Conservation (phyloP, 2,888 invertebrate species). For the Cordilura impudica region DNA sequence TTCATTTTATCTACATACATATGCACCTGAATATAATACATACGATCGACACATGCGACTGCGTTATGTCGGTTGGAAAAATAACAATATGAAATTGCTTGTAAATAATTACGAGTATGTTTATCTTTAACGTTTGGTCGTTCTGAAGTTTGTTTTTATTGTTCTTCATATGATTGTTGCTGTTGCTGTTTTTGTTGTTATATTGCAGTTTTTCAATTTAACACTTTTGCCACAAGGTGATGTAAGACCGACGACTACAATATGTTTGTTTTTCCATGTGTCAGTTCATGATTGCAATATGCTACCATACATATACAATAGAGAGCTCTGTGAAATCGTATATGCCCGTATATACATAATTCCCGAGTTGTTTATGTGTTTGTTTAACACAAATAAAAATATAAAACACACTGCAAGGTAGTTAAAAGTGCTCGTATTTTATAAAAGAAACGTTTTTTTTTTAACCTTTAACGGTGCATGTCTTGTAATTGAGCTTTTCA, state of each 20-base stretch:
- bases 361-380: background rate
- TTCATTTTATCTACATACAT: too few relatives aligned
- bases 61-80: too few relatives aligned
- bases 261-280: background rate
- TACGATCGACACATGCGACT: too few relatives aligned
- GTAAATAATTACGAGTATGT: constrained; percentile 49
- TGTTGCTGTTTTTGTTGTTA: constrained; percentile 6
- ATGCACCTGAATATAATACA: too few relatives aligned
- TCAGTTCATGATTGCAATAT: background rate
- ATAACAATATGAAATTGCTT: constrained; percentile 54
- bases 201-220: constrained; percentile 50
- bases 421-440: too few relatives aligned
- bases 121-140: constrained; percentile 34
- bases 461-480: background rate
- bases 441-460: background rate
- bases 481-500: too few relatives aligned
- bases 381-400: background rate
- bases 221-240: constrained; percentile 41
- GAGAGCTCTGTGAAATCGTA: background rate
- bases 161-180: background rate
- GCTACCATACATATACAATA: constrained; percentile 27
- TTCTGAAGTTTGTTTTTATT: background rate
- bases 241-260: constrained; percentile 2
- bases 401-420: background rate
- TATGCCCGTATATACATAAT: background rate